A percentile compares a stretch with the other conserved stretches of the same genome.
Conservation (phyloP, 2,797 vertebrate species). For the Dermochelys coriacea region DNA sequence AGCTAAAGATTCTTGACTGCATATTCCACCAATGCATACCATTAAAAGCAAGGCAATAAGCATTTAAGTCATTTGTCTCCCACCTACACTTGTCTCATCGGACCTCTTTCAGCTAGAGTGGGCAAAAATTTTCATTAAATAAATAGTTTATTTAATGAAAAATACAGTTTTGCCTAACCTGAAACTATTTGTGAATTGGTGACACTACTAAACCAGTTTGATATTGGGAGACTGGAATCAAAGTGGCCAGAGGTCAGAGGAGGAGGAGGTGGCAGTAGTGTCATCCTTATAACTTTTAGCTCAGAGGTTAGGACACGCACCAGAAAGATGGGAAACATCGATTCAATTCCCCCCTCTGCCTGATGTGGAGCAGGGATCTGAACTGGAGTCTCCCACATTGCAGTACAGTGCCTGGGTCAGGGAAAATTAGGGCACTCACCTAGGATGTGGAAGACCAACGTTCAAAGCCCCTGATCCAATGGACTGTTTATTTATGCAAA, state of each 20-base stretch:
- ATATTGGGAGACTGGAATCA: background rate
- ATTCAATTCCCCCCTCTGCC: background rate
- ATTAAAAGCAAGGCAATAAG: background rate
- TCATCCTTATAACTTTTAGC: background rate
- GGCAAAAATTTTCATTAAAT: background rate
- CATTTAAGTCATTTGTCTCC: background rate
- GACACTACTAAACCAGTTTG: background rate
- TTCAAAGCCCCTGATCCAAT: background rate
- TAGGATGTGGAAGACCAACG: background rate
- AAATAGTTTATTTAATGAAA: background rate
- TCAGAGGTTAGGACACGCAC: background rate
- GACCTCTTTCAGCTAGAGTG: background rate
- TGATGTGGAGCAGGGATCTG: background rate
- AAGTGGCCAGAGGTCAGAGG: background rate
- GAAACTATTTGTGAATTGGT: background rate
- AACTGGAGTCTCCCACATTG: background rate
- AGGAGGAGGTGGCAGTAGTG: background rate
- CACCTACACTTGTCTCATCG: background rate
- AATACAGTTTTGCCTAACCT: background rate
- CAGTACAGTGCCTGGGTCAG: background rate
- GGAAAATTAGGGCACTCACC: background rate
- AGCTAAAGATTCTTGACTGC: background rate
- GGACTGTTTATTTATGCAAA: background rate
- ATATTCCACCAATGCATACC: background rate
- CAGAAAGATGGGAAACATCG: background rate